phyloP scores from a whole-genome alignment of 2,113 vertebrate genomes.

The Clarias magur region DNA sequence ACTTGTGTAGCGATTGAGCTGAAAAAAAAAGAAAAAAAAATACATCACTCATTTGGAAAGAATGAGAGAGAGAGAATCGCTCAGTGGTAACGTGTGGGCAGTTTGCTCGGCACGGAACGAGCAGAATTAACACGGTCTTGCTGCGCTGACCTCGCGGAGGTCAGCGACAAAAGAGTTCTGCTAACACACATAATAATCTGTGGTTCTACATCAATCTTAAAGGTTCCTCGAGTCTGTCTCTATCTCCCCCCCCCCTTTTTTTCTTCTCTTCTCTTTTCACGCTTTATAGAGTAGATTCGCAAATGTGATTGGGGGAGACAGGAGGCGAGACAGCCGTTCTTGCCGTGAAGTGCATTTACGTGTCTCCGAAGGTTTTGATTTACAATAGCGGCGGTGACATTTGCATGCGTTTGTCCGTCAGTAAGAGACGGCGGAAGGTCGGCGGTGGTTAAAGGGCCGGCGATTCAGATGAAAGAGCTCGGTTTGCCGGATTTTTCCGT shows the following conservation, averaged over 20 bases:
- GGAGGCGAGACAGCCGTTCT: constrained; percentile 33
- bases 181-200: constrained; percentile 44
- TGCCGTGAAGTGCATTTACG: constrained; percentile 38
- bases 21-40: constrained; percentile 34
- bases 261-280: constrained; percentile 25
- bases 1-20: constrained; percentile 55
- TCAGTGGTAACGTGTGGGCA: constrained; percentile 1
- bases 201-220: constrained; percentile 37
- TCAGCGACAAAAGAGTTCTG: constrained; percentile 39
- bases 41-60: not conserved
- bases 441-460: constrained; percentile 8
- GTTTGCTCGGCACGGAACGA: constrained; percentile 28
- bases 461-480: constrained; percentile 35
- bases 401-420: constrained; percentile 31
- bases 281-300: constrained; percentile 53
- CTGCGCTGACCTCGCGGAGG: constrained; percentile 27
- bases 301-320: constrained; percentile 44
- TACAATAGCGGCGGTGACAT: constrained; percentile 50
- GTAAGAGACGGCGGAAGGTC: constrained; percentile 35
- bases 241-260: not conserved
- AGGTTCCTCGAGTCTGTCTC: constrained; percentile 7
- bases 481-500: not conserved
- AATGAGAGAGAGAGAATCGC: not conserved
- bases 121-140: constrained; percentile 30
- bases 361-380: constrained; percentile 47